Base-by-base conservation (phyloP, 92 coral and sea anemone species). In the Pocillopora meandrina region DNA sequence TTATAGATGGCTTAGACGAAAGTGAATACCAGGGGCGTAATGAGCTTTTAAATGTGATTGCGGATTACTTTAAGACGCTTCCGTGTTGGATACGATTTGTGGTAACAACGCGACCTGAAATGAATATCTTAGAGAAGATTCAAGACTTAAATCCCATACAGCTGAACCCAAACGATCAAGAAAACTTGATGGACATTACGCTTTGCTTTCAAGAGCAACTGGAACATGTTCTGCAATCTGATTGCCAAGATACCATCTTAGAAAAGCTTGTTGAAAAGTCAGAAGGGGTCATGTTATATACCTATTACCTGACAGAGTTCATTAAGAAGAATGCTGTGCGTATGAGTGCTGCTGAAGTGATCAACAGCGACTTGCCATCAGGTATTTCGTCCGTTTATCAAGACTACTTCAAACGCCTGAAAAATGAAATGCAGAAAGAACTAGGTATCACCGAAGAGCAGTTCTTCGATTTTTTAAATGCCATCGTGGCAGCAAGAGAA, bases 21-120 rank as follows among this genome's bases (percentile, higher is more conserved):
- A 66, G 88, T 33, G 93, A 90, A 5, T 78, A 78, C 85, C 35
- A 78, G 5, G 80, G 89, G 15, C 74, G 85, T 17, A 63, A 55
- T 33, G 91, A 83, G 69, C 55, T 87, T 18, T 36, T 80, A 9
- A 69, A 90, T 12, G 76, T 90, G 20, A 88, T 90, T 67, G 66
- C 91, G 14, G 65, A 58, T 16, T 85, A 85, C 33, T 81, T 91
- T 17, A 73, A 63, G 68, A 71, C 23, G 33, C 81, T 88, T 63
- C 94, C 94, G 10, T 57, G 11, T 8, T 91, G 92, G 89, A 52
- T 91, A 20, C 87, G 87, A 60, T 75, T 89, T 74, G 63, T 91
- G 12, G 67, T 91, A 75, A 91, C 94, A 3, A 84, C 94, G 21
- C 75, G 94, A 72, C 90, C 89, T 49, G 92, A 91, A 76, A 68